Conservation (phyloP, 2,888 invertebrate genomes). For the Muscina levida region DNA sequence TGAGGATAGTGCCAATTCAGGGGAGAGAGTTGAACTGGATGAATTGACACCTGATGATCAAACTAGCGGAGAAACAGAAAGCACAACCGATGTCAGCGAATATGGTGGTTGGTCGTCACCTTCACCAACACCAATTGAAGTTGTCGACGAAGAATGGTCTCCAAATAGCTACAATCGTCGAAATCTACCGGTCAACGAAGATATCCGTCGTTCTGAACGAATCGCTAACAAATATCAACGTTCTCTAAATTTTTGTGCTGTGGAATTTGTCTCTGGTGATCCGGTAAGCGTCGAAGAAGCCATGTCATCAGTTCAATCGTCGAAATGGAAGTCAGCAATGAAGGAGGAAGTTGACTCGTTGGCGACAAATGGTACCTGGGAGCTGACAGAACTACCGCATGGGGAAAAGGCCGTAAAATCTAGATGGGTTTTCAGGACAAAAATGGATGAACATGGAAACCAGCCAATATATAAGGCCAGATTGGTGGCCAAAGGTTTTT, state of each 20-base stretch:
- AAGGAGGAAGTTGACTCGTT: constrained; percentile 32
- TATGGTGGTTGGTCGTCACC: not conserved
- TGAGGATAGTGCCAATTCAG: constrained; percentile 8
- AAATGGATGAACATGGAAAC: constrained; percentile 9
- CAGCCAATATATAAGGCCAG: constrained; percentile 26
- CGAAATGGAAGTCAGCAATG: constrained; percentile 41
- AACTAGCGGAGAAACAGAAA: not conserved
- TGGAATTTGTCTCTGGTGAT: constrained; percentile 25
- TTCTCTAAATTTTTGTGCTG: constrained; percentile 43
- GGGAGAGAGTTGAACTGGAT: not conserved
- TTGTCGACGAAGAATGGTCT: not conserved
- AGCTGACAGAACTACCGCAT: constrained; percentile 11
- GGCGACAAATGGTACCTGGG: constrained; percentile 31
- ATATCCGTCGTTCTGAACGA: too few relatives aligned
- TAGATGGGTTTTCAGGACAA: constrained; percentile 37
- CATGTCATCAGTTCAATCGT: constrained; percentile 36
- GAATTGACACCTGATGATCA: constrained; percentile 2
- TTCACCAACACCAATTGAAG: not conserved
- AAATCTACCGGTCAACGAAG: not conserved
- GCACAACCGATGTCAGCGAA: not conserved
- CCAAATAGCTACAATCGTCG: not conserved
- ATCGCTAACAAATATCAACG: constrained; percentile 39
- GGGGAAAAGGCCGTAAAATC: constrained; percentile 27
- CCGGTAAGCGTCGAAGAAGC: constrained; percentile 45
- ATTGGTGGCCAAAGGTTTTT: constrained; percentile 33